phyloP scores from a whole-genome alignment of 2,797 vertebrate species.

The Muraenolepis orangiensis region DNA sequence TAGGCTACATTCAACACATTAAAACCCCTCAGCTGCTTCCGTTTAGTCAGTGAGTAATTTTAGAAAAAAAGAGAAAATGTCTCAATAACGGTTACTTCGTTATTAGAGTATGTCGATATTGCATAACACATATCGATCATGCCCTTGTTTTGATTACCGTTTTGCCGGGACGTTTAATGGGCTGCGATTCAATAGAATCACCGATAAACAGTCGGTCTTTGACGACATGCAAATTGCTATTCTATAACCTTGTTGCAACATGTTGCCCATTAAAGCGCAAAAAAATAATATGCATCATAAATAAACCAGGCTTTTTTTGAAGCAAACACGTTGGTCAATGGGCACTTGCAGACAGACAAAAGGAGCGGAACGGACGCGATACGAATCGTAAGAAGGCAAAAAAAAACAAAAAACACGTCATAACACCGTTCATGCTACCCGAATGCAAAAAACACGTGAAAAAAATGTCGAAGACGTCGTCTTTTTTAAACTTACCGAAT shows the following conservation, averaged over 20 bases:
- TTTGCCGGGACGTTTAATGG: not conserved
- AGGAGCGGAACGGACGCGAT: conserved; percentile 41
- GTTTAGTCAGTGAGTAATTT: not conserved
- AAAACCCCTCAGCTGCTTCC: not conserved
- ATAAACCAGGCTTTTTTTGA: not conserved
- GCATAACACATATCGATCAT: not conserved
- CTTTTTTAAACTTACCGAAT: conserved; percentile 90
- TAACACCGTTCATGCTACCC: not conserved
- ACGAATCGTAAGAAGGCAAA: conserved; percentile 40
- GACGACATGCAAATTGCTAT: not conserved
- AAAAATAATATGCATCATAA: not conserved
- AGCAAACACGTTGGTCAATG: conserved; percentile 10
- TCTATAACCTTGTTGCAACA: conserved; percentile 28
- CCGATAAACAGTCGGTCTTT: not conserved
- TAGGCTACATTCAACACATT: not conserved
- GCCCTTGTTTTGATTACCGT: not conserved
- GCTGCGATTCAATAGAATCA: not conserved
- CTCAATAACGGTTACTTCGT: not conserved
- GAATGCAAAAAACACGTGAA: conserved; percentile 3
- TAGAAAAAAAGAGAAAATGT: not conserved
- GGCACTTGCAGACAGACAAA: conserved; percentile 55
- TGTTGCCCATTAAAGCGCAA: conserved; percentile 20
- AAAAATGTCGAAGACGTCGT: conserved; percentile 7
- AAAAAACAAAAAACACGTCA: conserved; percentile 37
- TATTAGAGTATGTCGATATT: not conserved